phyloP scores from a whole-genome alignment of 1,140 invertebrate species.

The Eumeta japonica region DNA sequence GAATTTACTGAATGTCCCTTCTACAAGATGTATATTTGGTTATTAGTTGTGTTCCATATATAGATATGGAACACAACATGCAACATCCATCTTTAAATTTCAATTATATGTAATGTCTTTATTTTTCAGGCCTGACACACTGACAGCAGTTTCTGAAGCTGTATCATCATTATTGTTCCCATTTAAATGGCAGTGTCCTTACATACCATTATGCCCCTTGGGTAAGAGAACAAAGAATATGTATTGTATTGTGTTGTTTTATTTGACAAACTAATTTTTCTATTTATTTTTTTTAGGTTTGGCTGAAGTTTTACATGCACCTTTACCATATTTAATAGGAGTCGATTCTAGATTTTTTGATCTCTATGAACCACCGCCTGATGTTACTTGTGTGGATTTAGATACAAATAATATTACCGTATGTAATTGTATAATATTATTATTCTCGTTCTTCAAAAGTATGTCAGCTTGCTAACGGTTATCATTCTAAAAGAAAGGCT shows the following conservation, averaged over 20 bases:
- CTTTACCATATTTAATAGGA: conserved; percentile 95
- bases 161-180: conserved; percentile 97
- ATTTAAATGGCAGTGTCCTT: conserved; percentile 99
- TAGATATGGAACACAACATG: no score
- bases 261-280: conserved; percentile 1
- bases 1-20: no score
- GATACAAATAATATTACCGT: conserved; percentile 94
- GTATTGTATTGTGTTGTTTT: neutral
- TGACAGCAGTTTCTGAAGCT: conserved; percentile 98
- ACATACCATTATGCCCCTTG: conserved; percentile 97
- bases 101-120: no score
- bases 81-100: no score
- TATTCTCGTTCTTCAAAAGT: no score
- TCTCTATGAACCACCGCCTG: conserved; percentile 91
- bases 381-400: conserved; percentile 97
- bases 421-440: no score
- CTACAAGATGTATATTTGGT: no score
- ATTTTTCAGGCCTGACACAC: conserved; percentile 77
- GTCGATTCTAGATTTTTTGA: conserved; percentile 97
- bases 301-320: conserved; percentile 89
- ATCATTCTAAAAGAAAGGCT: no score
- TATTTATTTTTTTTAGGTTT: conserved; percentile 52
- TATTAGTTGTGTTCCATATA: no score
- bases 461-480: neutral
- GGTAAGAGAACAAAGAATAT: conserved; percentile 43